phyloP scores from a whole-genome alignment of 2,888 invertebrate species.

The Gryllus longicercus region DNA sequence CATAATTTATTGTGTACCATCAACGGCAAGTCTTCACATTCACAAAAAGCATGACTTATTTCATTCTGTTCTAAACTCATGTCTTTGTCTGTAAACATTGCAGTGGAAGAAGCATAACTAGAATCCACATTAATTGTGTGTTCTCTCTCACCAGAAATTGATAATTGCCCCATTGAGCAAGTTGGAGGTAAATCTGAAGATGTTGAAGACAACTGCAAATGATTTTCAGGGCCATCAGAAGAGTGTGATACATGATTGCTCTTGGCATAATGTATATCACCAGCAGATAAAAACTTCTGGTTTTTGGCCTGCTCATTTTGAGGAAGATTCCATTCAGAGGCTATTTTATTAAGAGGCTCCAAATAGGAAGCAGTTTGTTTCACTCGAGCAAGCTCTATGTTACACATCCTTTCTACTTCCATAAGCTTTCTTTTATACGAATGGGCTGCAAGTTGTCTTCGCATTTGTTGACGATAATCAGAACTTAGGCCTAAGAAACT shows the following conservation, averaged over 20 bases:
- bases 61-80: neutral
- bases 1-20: neutral
- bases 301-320: neutral
- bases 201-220: too few relatives aligned
- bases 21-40: neutral
- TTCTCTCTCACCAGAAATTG: too few relatives aligned
- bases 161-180: too few relatives aligned
- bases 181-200: too few relatives aligned
- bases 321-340: conserved; percentile 44
- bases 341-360: conserved; percentile 46
- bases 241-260: too few relatives aligned
- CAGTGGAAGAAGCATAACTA: too few relatives aligned
- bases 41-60: neutral
- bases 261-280: neutral
- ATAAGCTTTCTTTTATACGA: conserved; percentile 46
- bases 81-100: too few relatives aligned
- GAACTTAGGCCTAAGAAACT: conserved; percentile 42
- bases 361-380: conserved; percentile 46
- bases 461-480: conserved; percentile 44
- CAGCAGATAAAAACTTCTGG: neutral
- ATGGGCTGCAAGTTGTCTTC: conserved; percentile 45
- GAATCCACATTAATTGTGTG: too few relatives aligned
- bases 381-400: conserved; percentile 47
- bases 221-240: too few relatives aligned
- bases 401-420: conserved; percentile 49